Conservation (phyloP, 1,140 invertebrate species). For the Mamestra configurata region DNA sequence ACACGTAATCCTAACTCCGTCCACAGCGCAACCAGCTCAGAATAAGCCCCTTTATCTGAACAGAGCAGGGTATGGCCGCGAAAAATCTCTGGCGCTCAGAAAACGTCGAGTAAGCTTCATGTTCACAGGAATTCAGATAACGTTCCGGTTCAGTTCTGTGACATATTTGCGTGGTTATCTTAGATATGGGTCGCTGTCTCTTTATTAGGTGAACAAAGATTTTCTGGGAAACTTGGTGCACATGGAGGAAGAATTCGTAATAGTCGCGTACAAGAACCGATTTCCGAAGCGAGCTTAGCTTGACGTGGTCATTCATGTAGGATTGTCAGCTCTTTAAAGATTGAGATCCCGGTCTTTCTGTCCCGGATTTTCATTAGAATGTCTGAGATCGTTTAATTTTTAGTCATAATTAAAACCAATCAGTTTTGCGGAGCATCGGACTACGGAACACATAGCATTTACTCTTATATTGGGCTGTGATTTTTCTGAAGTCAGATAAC, state of each 20-base stretch:
- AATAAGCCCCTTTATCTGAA: constrained; percentile 33
- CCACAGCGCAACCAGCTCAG: background rate
- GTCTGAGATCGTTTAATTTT: no score
- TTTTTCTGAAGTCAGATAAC: no score
- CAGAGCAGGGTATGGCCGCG: constrained; percentile 7
- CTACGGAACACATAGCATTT: no score
- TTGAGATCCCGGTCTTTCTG: no score
- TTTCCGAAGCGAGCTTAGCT: no score
- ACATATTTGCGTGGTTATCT: constrained; percentile 23
- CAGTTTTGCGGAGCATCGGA: no score
- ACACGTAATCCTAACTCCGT: constrained; percentile 18
- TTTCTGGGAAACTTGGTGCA: background rate
- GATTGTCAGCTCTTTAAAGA: no score
- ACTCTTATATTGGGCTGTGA: no score
- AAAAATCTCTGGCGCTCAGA: constrained; percentile 7
- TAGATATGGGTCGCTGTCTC: background rate
- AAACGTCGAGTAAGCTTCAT: constrained; percentile 15
- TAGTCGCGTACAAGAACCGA: no score
- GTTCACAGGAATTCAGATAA: background rate
- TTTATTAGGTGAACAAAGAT: background rate
- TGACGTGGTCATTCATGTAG: no score
- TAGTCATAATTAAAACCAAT: no score
- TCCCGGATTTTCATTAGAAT: no score
- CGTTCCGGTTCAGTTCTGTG: background rate
- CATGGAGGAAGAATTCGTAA: background rate